Base-by-base conservation (phyloP, 2,113 vertebrate species). In the Dolichotis patagonum region DNA sequence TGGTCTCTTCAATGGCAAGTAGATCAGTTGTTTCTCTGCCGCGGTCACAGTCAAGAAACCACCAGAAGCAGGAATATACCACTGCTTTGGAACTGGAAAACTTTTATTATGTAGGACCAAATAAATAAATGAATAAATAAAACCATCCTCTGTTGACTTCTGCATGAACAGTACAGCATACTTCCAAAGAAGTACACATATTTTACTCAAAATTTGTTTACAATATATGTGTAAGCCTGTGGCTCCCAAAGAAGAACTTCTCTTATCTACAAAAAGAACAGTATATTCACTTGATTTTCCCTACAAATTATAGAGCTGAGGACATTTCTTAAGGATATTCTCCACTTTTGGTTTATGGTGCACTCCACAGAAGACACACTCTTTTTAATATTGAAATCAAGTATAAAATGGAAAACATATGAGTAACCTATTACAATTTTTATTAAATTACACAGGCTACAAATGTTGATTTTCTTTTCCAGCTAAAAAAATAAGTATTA, bases 401-500 rank as follows among this genome's bases (percentile, higher is more conserved):
- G 43, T 26, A 82, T 85, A 58, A 95, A 90, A 92, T 73, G 28
- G 11, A 41, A 7, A 88, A 88, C 54, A 83, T 89, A 12, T 85
- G 46, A 78, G 1, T 71, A 88, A 10, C 11, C 3, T 62, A 77
- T 35, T 78, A 56, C 91, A 46, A n/a, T 67, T 78, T 43, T 88
- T 89, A 28, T n/a, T 87, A 81, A 35, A 58, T 32, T 65, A 65
- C 13, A 49, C 11, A 58, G 5, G 14, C 2, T 69, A 75, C 26
- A 62, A 67, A 11, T 46, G 12, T 24, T 67, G 60, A 49, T n/a
- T n/a, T n/a, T n/a, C n/a, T n/a, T 58, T 30, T 12, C 49, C 58
- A 56, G 30, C 9, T 63, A n/a, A 86, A 94, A 56, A 69, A 16
- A 56, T 69, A 92, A 87, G 9, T 16, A 82, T 85, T 41, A 88